Conservation (phyloP, 2,797 vertebrate species). For the Amphiprion clarkii region DNA sequence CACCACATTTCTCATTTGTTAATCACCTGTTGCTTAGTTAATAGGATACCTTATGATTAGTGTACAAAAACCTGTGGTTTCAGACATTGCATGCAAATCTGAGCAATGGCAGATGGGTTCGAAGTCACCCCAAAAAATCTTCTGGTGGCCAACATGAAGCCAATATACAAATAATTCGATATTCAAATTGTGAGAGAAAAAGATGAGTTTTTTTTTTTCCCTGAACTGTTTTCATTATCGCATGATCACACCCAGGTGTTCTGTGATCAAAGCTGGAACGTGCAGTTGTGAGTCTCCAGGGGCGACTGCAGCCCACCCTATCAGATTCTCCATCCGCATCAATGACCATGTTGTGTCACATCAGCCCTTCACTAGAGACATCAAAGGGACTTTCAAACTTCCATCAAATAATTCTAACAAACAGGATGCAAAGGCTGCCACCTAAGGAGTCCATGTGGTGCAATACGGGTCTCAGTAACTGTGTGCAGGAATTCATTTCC, state of each 20-base stretch:
- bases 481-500: slow-evolving; percentile 44
- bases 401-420: slow-evolving; percentile 49
- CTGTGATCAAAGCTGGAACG: slow-evolving; percentile 47
- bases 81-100: slow-evolving; percentile 41
- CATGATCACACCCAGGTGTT: slow-evolving; percentile 54
- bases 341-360: slow-evolving; percentile 50
- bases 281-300: slow-evolving; percentile 29
- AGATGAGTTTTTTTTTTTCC: neutral
- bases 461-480: neutral
- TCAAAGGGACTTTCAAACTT: slow-evolving; percentile 51
- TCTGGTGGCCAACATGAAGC: slow-evolving; percentile 2
- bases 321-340: slow-evolving; percentile 19
- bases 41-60: slow-evolving; percentile 7
- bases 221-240: slow-evolving; percentile 6
- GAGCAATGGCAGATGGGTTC: neutral
- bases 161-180: neutral
- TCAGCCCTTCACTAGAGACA: slow-evolving; percentile 34
- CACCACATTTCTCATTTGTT: neutral
- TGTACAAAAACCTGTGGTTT: neutral
- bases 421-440: slow-evolving; percentile 39
- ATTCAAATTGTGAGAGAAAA: neutral
- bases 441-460: slow-evolving; percentile 33
- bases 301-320: slow-evolving; percentile 21
- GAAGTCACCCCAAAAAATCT: slow-evolving; percentile 45
- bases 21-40: neutral